These are phyloP conservation scores for Drosophila birchii DNA, from an alignment of 2,888 invertebrate genomes.

Conservation along the genomic window DNA sequence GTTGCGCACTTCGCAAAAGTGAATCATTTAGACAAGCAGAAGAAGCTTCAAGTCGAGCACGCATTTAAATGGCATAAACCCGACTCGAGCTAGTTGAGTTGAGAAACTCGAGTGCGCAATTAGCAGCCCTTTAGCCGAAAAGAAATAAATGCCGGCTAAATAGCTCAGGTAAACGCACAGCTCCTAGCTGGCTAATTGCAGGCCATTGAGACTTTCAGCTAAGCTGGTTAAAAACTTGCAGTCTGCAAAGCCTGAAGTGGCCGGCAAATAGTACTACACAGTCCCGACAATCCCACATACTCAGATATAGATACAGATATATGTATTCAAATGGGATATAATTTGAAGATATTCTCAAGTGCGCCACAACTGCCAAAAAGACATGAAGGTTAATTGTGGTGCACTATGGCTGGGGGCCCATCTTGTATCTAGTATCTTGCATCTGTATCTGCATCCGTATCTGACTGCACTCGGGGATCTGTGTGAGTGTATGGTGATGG, in stretches of 20 bases:
- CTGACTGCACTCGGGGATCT: conserved; percentile 24
- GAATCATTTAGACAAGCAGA: conserved; percentile 36
- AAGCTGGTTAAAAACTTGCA: conserved; percentile 53
- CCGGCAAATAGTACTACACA: conserved; percentile 39
- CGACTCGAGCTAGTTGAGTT: conserved; percentile 33
- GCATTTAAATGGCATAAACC: conserved; percentile 13
- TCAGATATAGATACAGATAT: not conserved
- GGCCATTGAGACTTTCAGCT: conserved; percentile 63
- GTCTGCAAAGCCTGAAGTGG: conserved; percentile 41
- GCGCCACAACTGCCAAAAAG: conserved; percentile 72
- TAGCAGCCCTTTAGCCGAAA: conserved; percentile 60
- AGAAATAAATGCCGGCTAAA: conserved; percentile 51
- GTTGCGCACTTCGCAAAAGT: conserved; percentile 20
- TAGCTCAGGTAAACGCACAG: conserved; percentile 52
- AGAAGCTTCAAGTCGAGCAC: conserved; percentile 26
- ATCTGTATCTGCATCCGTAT: conserved; percentile 55
- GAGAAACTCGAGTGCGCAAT: conserved; percentile 59
- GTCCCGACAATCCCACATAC: conserved; percentile 41
- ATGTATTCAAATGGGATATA: conserved; percentile 18
- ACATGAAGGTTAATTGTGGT: conserved; percentile 78
- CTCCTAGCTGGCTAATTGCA: conserved; percentile 63
- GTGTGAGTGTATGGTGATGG: conserved; percentile 1
- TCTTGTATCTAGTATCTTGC: conserved; percentile 27
- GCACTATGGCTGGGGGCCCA: conserved; percentile 50
- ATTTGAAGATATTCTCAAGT: conserved; percentile 67